These are phyloP conservation scores for Pagrus major DNA, from an alignment of 2,113 vertebrate genomes.

Conservation along the genomic window DNA sequence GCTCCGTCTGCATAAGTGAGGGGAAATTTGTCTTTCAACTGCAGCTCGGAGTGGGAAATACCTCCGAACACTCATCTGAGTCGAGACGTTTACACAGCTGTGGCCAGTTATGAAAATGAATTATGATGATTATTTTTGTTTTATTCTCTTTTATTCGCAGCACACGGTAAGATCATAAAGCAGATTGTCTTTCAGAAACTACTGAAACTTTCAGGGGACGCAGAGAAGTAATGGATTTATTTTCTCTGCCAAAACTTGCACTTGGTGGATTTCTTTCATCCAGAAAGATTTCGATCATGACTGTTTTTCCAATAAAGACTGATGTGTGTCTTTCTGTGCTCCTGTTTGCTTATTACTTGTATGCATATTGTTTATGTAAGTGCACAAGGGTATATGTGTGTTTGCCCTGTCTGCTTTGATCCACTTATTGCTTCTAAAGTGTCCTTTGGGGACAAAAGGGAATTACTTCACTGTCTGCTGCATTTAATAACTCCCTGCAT, in stretches of 20 bases:
- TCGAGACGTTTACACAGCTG: conserved; percentile 77
- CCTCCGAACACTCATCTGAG: conserved; percentile 50
- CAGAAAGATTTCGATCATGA: not conserved
- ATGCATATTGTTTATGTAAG: not conserved
- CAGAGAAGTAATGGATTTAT: conserved; percentile 5
- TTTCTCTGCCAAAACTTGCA: conserved; percentile 15
- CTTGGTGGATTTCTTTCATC: conserved; percentile 15
- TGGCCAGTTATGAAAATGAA: conserved; percentile 61
- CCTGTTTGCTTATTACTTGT: not conserved
- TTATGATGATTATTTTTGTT: conserved; percentile 56
- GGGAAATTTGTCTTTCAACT: conserved; percentile 52
- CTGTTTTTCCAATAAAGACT: not conserved
- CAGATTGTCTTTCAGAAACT: conserved; percentile 44
- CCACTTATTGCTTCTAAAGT: conserved; percentile 53
- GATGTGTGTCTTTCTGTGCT: not conserved
- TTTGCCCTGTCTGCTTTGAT: conserved; percentile 39
- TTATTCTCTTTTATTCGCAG: conserved; percentile 43
- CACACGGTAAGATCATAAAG: conserved; percentile 53
- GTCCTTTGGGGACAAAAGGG: conserved; percentile 55
- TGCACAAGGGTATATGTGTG: not conserved
- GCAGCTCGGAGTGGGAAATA: conserved; percentile 45
- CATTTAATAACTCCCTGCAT: conserved; percentile 53
- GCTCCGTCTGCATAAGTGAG: not conserved
- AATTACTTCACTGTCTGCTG: conserved; percentile 69
- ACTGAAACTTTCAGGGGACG: conserved; percentile 8